Evolutionary conservation across 1,140 invertebrate species (phyloP).

Genomic region (Manduca sexta): DNA sequence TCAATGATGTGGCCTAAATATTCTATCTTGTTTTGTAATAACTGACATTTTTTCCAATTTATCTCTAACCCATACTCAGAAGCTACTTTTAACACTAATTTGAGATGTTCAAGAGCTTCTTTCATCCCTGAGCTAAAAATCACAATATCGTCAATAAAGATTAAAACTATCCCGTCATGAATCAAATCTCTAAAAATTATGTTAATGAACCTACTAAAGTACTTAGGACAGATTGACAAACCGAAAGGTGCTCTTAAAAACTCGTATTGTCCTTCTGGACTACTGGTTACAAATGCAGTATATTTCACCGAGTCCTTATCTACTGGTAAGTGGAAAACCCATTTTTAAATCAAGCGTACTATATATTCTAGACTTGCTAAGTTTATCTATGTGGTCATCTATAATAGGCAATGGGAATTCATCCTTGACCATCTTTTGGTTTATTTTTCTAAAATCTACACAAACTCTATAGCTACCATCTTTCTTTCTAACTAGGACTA

Average conservation of each 20-base stretch:
- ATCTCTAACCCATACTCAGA: conserved; percentile 38
- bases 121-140: conserved; percentile 14
- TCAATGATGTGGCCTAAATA: conserved; percentile 1
- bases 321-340: not conserved
- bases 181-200: conserved; percentile 15
- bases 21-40: conserved; percentile 21
- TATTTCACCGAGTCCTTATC: conserved; percentile 13
- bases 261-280: too few species aligned
- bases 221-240: conserved; percentile 5
- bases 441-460: conserved; percentile 1
- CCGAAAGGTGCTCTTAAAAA: too few species aligned
- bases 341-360: too few species aligned
- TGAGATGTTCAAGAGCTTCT: conserved; percentile 17
- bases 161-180: conserved; percentile 3
- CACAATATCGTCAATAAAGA: conserved; percentile 17
- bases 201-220: conserved; percentile 10
- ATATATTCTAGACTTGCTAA: too few species aligned
- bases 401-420: conserved; percentile 28
- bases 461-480: conserved; percentile 53
- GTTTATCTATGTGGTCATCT: not conserved
- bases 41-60: conserved; percentile 45
- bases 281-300: conserved; percentile 8
- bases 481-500: conserved; percentile 68
- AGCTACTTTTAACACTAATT: conserved; percentile 25
- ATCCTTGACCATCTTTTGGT: conserved; percentile 25